A percentile compares a stretch with the other conserved stretches of the same genome.
Conservation (phyloP, 2,113 vertebrate genomes). For the Tachycineta bicolor region DNA sequence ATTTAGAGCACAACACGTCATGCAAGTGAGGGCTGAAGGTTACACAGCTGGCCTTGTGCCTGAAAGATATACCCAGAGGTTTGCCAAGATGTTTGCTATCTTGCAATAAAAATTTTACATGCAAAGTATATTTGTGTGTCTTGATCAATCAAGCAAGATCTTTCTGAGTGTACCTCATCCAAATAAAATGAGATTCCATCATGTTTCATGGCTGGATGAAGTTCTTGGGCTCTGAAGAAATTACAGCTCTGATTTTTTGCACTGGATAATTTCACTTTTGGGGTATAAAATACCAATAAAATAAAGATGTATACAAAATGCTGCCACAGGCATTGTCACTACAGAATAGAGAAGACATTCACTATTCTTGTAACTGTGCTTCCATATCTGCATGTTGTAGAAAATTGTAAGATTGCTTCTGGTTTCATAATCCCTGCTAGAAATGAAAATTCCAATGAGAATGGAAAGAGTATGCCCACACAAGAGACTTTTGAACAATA, state of each 20-base stretch:
- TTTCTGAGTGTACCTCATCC: neutral
- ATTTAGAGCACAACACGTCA: neutral
- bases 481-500: neutral
- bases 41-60: neutral
- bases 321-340: neutral
- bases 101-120: neutral
- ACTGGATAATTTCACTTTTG: neutral
- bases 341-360: neutral
- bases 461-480: neutral
- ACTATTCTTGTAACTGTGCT: neutral
- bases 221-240: neutral
- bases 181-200: neutral
- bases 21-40: neutral
- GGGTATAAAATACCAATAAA: neutral
- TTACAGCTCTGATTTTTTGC: neutral
- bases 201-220: neutral
- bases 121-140: neutral
- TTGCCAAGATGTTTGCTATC: neutral
- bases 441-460: neutral
- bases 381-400: neutral
- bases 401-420: neutral
- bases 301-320: neutral
- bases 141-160: accelerated
- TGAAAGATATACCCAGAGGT: neutral
- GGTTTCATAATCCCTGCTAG: neutral